Percentiles rank a stretch among this genome's conserved stretches.
phyloP scores from a whole-genome alignment of 1,140 invertebrate species.

The Copidosoma floridanum region DNA sequence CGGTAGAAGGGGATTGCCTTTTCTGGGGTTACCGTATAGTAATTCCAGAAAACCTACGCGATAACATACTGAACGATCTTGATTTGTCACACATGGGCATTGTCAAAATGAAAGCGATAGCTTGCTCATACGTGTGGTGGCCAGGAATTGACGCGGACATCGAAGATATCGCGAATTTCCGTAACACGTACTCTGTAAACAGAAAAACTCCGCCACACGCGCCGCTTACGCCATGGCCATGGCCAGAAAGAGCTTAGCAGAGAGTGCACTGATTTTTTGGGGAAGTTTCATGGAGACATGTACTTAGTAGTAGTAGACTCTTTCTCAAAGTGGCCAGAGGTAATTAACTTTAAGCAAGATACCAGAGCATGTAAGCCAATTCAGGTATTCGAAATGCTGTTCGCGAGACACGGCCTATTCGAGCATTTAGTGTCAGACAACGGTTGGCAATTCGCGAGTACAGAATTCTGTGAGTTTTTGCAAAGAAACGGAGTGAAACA shows the following conservation, averaged over 20 bases:
- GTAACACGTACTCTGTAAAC: too few relatives aligned
- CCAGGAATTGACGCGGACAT: not conserved
- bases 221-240: too few relatives aligned
- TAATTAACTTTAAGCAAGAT: too few relatives aligned
- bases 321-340: conserved; percentile 13
- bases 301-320: conserved; percentile 21
- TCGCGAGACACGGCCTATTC: conserved; percentile 15
- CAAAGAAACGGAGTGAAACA: conserved; percentile 6
- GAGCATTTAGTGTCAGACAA: conserved; percentile 10
- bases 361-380: too few relatives aligned
- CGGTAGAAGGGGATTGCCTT: conserved; percentile 28
- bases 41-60: conserved; percentile 42
- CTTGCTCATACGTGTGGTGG: conserved; percentile 41
- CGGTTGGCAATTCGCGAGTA: not conserved
- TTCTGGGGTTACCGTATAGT: conserved; percentile 41
- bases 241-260: too few relatives aligned
- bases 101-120: conserved; percentile 15
- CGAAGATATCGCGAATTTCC: too few relatives aligned
- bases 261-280: too few relatives aligned
- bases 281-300: conserved; percentile 12
- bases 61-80: conserved; percentile 35
- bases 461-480: conserved; percentile 2
- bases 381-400: conserved; percentile 7
- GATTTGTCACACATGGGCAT: conserved; percentile 28
- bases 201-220: too few relatives aligned